Conservation (phyloP, 2,797 vertebrate genomes). For the Clarias fuscus region DNA sequence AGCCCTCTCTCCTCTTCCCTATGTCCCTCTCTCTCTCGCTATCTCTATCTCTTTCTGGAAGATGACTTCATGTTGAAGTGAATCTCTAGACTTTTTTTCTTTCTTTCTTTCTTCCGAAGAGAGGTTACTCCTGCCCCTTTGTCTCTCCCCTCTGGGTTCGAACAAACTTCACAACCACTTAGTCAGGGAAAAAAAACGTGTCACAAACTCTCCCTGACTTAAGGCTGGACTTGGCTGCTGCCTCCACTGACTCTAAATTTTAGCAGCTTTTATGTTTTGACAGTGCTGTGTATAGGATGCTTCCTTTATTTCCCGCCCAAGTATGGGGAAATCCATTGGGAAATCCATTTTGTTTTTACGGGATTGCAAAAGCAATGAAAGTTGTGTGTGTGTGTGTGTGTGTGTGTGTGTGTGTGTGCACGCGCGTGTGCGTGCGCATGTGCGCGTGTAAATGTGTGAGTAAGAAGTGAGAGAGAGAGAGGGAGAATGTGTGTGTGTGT, state of each 20-base stretch:
- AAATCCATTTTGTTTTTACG: slow-evolving; percentile 39
- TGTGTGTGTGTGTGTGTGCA: neutral
- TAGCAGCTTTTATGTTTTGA: slow-evolving; percentile 56
- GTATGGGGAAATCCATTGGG: slow-evolving; percentile 1
- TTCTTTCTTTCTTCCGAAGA: slow-evolving; percentile 52
- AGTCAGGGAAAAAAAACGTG: neutral
- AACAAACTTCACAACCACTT: slow-evolving; percentile 27
- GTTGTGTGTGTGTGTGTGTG: slow-evolving; percentile 47
- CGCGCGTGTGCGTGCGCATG: slow-evolving; percentile 5
- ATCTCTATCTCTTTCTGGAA: slow-evolving; percentile 31
- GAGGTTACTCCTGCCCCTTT: slow-evolving; percentile 62
- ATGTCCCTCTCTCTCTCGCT: neutral
- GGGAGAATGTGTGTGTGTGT: neutral
- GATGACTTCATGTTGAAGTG: slow-evolving; percentile 52
- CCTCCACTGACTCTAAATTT: slow-evolving; percentile 48
- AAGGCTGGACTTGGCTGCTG: slow-evolving; percentile 34
- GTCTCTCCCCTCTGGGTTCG: slow-evolving; percentile 22
- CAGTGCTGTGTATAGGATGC: slow-evolving; percentile 65
- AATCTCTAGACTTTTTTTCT: slow-evolving; percentile 28
- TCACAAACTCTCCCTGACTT: neutral
- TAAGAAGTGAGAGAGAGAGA: neutral
- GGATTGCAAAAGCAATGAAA: slow-evolving; percentile 20
- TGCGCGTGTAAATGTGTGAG: slow-evolving; percentile 14
- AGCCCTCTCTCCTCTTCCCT: slow-evolving; percentile 44
- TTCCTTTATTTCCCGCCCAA: neutral